Base-by-base conservation (phyloP, 1,140 invertebrate genomes). In the Harlomillsia oculata region DNA sequence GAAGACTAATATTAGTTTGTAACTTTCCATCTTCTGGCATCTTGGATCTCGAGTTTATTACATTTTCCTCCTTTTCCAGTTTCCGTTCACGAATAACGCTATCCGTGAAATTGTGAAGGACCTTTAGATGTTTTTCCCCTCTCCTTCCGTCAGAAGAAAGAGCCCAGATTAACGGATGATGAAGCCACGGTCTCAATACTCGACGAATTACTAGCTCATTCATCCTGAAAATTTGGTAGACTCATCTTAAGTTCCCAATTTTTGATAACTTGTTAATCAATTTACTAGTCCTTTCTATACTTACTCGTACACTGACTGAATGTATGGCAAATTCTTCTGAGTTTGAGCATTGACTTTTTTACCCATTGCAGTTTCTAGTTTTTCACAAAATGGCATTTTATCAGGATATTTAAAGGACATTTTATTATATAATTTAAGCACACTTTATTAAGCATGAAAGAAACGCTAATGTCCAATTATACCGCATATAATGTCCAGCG, bases 401-500 rank as follows among this genome's bases (percentile, higher is more conserved):
- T n/a, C n/a, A n/a, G n/a, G n/a, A n/a, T n/a, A n/a, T n/a, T n/a
- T n/a, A n/a, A n/a, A n/a, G n/a, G n/a, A n/a, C n/a, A n/a, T n/a
- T n/a, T n/a, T n/a, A n/a, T n/a, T n/a, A n/a, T n/a, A n/a, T n/a
- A n/a, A n/a, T n/a, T n/a, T n/a, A n/a, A n/a, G n/a, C n/a, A n/a
- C n/a, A n/a, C n/a, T n/a, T n/a, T n/a, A n/a, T n/a, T n/a, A n/a
- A n/a, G n/a, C n/a, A n/a, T n/a, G n/a, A n/a, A n/a, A n/a, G n/a
- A n/a, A n/a, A n/a, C n/a, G n/a, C n/a, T n/a, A n/a, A n/a, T n/a
- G n/a, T n/a, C n/a, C n/a, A n/a, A n/a, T n/a, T n/a, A n/a, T n/a
- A n/a, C n/a, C 85, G 70, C 83, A 86, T 46, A 89, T 86, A 53
- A 85, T 81, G 69, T 89, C 87, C n/a, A 90, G 70, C n/a, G 85